phyloP scores from a whole-genome alignment of 2,113 vertebrate species.

The Tursiops truncatus region DNA sequence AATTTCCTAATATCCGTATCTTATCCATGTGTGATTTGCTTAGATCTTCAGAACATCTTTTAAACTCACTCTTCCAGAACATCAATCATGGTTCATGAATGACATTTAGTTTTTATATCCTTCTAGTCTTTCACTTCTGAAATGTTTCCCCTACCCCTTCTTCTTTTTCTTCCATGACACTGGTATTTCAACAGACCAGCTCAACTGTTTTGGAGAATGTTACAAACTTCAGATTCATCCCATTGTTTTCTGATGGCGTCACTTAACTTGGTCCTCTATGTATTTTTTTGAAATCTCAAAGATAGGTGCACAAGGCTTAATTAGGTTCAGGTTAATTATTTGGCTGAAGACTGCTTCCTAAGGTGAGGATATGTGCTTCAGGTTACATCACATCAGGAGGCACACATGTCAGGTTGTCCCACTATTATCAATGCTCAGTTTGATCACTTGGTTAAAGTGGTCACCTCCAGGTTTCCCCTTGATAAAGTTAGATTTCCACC shows the following conservation, averaged over 20 bases:
- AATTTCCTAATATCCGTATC: not conserved
- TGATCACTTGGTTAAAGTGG: not conserved
- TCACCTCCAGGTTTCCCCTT: not conserved
- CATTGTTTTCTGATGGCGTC: not conserved
- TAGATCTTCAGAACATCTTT: not conserved
- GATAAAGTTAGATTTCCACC: not conserved
- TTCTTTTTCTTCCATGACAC: not conserved
- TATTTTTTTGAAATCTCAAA: slow-evolving; percentile 7
- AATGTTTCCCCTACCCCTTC: not conserved
- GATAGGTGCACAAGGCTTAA: not conserved
- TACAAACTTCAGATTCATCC: not conserved
- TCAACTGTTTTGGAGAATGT: not conserved
- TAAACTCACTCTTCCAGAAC: not conserved
- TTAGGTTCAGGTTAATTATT: not conserved
- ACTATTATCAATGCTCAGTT: not conserved
- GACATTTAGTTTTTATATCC: not conserved
- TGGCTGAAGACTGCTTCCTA: not conserved
- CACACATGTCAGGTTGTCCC: not conserved
- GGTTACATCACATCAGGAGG: not conserved
- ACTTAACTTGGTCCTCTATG: not conserved
- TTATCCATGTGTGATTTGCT: not conserved
- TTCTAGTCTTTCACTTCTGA: not conserved
- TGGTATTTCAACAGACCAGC: not conserved
- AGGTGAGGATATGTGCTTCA: too few species aligned
- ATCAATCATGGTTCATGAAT: not conserved